phyloP scores from a whole-genome alignment of 2,888 invertebrate genomes.

The Uropetala carovei region DNA sequence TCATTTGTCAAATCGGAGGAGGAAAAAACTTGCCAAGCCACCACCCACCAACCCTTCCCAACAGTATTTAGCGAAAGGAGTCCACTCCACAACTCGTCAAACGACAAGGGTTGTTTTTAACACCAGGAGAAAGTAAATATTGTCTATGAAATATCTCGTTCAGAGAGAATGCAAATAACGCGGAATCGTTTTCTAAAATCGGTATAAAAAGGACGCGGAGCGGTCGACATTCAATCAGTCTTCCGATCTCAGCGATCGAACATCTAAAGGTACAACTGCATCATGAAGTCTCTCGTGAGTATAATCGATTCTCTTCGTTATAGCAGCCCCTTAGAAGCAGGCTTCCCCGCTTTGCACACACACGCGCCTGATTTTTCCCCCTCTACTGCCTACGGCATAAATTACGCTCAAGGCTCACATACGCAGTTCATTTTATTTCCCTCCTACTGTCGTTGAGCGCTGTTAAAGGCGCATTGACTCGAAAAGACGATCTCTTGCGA shows the following conservation, averaged over 20 bases:
- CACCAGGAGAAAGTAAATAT: slow-evolving; percentile 24
- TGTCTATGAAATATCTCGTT: not conserved
- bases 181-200: not conserved
- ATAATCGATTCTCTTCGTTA: not conserved
- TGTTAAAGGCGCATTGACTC: no score
- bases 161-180: slow-evolving; percentile 5
- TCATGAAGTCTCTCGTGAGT: slow-evolving; percentile 13
- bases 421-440: no score
- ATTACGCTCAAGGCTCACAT: no score
- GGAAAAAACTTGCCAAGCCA: not conserved
- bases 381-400: no score
- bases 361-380: no score
- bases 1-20: not conserved
- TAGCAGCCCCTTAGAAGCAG: no score
- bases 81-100: not conserved
- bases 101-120: not conserved
- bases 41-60: not conserved
- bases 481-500: no score
- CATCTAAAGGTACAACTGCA: not conserved
- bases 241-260: not conserved
- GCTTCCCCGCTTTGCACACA: no score
- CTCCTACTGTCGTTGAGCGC: no score
- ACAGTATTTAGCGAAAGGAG: slow-evolving; percentile 13
- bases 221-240: slow-evolving; percentile 17
- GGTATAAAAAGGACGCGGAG: not conserved